phyloP scores from a whole-genome alignment of 1,140 invertebrate genomes.

The Drosophila busckii region DNA sequence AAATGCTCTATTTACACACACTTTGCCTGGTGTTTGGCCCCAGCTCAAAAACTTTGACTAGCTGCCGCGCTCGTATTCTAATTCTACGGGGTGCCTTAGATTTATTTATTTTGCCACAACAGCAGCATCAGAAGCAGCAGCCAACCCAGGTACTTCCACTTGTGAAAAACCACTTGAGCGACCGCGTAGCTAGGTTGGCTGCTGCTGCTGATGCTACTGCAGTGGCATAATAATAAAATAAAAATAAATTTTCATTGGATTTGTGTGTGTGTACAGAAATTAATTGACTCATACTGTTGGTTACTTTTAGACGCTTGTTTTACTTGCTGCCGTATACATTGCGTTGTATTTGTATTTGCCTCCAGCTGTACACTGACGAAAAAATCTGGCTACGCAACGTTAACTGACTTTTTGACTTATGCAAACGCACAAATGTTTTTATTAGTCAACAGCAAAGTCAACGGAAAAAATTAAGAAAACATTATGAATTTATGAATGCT shows the following conservation, averaged over 20 bases:
- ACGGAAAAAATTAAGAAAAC: no score
- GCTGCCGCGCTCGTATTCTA: no score
- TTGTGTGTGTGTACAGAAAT: constrained; percentile 60
- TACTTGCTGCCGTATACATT: constrained; percentile 51
- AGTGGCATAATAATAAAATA: no score
- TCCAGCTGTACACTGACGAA: background rate
- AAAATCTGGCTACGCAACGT: constrained; percentile 21
- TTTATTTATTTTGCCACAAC: constrained; percentile 23
- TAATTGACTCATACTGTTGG: constrained; percentile 62
- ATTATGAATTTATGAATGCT: constrained; percentile 61
- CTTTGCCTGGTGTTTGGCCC: constrained; percentile 43
- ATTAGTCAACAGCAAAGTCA: constrained; percentile 72
- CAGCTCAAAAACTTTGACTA: no score
- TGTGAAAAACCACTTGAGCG: no score
- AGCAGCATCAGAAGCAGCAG: background rate
- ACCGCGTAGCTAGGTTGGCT: no score
- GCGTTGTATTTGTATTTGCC: constrained; percentile 43
- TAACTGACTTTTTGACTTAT: constrained; percentile 37
- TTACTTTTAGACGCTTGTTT: constrained; percentile 52
- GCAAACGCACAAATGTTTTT: constrained; percentile 66
- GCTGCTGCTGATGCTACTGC: no score
- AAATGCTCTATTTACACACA: constrained; percentile 75
- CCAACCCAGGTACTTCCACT: background rate
- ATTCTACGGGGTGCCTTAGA: constrained; percentile 60
- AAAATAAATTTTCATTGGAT: constrained; percentile 28